phyloP scores from a whole-genome alignment of 1,140 invertebrate species.

The Drosophila quadrilineata region DNA sequence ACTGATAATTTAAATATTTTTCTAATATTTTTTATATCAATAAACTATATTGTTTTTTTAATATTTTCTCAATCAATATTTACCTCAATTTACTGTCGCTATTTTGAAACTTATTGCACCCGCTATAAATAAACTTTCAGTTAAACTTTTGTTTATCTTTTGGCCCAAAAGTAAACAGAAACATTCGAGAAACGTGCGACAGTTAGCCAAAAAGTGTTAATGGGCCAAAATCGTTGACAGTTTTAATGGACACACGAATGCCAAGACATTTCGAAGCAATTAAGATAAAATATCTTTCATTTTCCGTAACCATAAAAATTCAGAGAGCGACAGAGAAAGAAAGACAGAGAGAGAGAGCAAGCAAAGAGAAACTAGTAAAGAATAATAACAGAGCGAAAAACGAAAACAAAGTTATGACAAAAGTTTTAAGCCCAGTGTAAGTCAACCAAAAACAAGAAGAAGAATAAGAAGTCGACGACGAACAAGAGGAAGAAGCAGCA shows the following conservation, averaged over 20 bases:
- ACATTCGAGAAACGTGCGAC: slow-evolving; percentile 17
- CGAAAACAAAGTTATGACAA: slow-evolving; percentile 19
- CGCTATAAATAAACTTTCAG: background rate
- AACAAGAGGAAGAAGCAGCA: too few relatives aligned
- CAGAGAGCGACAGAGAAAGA: slow-evolving; percentile 8
- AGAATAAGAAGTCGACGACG: too few relatives aligned
- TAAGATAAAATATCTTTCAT: slow-evolving; percentile 37
- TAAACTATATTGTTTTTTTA: too few relatives aligned
- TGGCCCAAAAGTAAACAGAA: background rate
- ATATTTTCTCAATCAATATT: too few relatives aligned
- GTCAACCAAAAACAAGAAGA: background rate
- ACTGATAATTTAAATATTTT: too few relatives aligned
- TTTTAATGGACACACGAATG: slow-evolving; percentile 26
- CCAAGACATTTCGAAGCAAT: slow-evolving; percentile 21
- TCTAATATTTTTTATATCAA: too few relatives aligned
- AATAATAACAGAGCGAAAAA: background rate
- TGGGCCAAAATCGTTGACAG: slow-evolving; percentile 18
- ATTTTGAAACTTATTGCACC: too few relatives aligned
- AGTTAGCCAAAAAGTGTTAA: slow-evolving; percentile 35
- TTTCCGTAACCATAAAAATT: slow-evolving; percentile 17
- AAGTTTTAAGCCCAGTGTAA: slow-evolving; percentile 29
- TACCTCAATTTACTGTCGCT: too few relatives aligned
- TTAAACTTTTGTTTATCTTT: background rate
- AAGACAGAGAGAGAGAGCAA: background rate
- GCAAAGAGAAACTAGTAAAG: background rate